Conservation (phyloP, 2,888 invertebrate species). For the Trichopria drosophilae region DNA sequence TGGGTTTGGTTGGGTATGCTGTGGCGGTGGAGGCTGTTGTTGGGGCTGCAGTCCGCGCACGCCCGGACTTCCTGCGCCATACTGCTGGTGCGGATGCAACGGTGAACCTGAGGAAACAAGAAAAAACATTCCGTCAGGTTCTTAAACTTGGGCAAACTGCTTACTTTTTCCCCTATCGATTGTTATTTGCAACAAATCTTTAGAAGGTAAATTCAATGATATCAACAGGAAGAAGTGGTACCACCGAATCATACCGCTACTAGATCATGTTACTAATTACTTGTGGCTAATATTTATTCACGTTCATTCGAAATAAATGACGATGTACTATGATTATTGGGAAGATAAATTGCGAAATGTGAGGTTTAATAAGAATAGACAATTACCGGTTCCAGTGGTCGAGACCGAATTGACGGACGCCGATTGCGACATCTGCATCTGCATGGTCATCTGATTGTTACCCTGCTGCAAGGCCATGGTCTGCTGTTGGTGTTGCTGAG, state of each 20-base stretch:
- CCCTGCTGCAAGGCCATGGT: slow-evolving; percentile 59
- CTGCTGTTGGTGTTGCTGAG: slow-evolving; percentile 62
- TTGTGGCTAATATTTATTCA: no score
- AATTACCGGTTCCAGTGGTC: slow-evolving; percentile 55
- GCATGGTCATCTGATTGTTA: slow-evolving; percentile 63
- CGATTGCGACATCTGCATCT: slow-evolving; percentile 59
- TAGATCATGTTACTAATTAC: no score
- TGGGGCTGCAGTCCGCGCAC: slow-evolving; percentile 52
- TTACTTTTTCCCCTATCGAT: no score
- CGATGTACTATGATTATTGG: no score
- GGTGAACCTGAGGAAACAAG: slow-evolving; percentile 48
- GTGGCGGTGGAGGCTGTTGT: slow-evolving; percentile 46
- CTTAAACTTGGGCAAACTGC: no score
- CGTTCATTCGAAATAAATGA: no score
- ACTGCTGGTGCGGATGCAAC: slow-evolving; percentile 58
- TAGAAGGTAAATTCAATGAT: no score
- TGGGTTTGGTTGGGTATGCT: slow-evolving; percentile 43
- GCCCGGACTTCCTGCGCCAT: slow-evolving; percentile 52
- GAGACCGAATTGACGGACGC: slow-evolving; percentile 54
- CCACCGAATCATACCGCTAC: no score
- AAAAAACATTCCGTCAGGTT: no score
- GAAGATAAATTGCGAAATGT: neutral
- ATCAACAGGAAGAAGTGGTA: no score
- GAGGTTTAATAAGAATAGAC: slow-evolving; percentile 1
- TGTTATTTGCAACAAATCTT: no score